These are phyloP conservation scores for Melangyna quadrimaculata DNA, from an alignment of 2,888 invertebrate species.

Conservation along the genomic window DNA sequence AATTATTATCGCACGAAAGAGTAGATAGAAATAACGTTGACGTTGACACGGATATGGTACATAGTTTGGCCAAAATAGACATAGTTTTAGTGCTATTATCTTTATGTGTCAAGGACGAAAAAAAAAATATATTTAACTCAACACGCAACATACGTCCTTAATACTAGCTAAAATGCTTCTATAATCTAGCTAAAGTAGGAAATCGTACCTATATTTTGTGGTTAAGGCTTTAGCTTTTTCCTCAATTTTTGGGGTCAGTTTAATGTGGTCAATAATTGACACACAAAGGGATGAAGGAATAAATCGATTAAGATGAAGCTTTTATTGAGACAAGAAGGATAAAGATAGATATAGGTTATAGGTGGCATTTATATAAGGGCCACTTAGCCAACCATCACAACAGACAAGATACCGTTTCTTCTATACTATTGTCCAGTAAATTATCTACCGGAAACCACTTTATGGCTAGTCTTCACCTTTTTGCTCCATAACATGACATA, in stretches of 20 bases:
- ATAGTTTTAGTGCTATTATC: not conserved
- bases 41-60: not conserved
- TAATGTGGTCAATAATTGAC: constrained; percentile 6
- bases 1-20: not conserved
- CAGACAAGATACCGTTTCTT: constrained; percentile 16
- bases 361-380: constrained; percentile 3
- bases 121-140: not conserved
- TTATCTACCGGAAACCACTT: constrained; percentile 52
- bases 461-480: constrained; percentile 17
- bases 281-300: not conserved
- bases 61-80: not conserved
- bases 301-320: constrained; percentile 14
- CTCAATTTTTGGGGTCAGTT: not conserved
- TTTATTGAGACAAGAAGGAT: not conserved
- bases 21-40: not conserved
- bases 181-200: not conserved
- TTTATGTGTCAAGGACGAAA: not conserved
- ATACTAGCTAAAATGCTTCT: too few relatives aligned
- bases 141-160: constrained; percentile 6
- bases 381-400: constrained; percentile 9
- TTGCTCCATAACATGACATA: not conserved
- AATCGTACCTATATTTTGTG: not conserved
- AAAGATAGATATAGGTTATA: not conserved
- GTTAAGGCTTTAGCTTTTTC: not conserved
- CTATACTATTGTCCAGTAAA: constrained; percentile 45